Conservation (phyloP, 2,113 vertebrate genomes). For the Perca schrenkii region DNA sequence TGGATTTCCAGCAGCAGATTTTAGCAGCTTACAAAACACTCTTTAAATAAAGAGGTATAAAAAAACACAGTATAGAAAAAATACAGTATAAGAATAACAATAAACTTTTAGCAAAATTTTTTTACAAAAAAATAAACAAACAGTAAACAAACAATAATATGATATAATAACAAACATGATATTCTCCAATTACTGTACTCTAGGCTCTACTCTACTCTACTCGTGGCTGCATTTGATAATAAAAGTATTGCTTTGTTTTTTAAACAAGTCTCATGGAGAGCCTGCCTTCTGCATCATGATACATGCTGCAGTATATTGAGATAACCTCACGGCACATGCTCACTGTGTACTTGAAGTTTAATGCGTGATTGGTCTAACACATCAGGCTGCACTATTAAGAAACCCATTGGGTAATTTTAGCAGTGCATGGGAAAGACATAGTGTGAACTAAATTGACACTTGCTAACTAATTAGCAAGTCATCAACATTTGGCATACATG, state of each 20-base stretch:
- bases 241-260: conserved; percentile 12
- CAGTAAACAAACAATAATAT: no score
- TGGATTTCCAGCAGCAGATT: no score
- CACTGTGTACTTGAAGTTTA: conserved; percentile 25
- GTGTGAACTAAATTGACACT: neutral
- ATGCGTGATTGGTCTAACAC: conserved; percentile 13
- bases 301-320: conserved; percentile 17
- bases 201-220: neutral
- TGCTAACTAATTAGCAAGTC: conserved; percentile 8
- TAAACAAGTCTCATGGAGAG: neutral
- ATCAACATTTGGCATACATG: neutral
- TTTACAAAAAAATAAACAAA: no score
- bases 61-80: no score
- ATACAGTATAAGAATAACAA: no score
- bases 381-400: conserved; percentile 8
- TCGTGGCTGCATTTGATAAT: neutral
- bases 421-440: neutral
- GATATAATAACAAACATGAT: neutral
- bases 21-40: no score
- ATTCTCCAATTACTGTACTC: neutral
- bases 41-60: no score
- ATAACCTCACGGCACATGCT: conserved; percentile 23
- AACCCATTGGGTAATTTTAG: conserved; percentile 4
- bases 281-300: neutral
- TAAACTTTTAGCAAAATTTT: no score